Conservation (phyloP, 2,797 vertebrate species). For the Alcedo atthis region DNA sequence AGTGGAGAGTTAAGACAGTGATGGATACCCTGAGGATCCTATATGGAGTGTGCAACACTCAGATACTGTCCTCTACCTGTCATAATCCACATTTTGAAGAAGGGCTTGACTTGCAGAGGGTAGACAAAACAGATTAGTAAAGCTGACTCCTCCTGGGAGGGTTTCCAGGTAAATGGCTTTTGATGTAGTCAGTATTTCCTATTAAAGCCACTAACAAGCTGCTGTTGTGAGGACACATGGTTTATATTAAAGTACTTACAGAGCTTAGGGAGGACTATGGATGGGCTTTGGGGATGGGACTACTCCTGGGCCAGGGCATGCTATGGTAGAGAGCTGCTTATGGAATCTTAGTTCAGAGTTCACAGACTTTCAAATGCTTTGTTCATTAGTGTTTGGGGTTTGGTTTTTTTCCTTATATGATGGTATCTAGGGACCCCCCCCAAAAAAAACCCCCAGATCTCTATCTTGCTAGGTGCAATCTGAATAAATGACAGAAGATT, state of each 20-base stretch:
- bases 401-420: not conserved
- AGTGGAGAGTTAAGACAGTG: not conserved
- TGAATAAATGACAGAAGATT: not conserved
- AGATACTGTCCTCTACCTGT: not conserved
- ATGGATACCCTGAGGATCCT: not conserved
- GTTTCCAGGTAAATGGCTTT: not conserved
- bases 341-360: not conserved
- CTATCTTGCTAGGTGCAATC: not conserved
- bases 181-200: conserved; percentile 10
- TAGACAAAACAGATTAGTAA: not conserved
- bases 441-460: not conserved
- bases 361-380: conserved; percentile 14
- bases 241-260: not conserved
- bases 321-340: not conserved
- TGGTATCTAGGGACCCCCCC: not conserved
- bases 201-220: not conserved
- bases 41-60: not conserved
- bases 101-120: not conserved
- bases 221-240: not conserved
- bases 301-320: not conserved
- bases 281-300: not conserved
- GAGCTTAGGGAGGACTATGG: not conserved
- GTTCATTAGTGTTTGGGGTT: not conserved
- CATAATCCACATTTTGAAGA: not conserved
- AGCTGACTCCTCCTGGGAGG: not conserved